Evolutionary conservation across 1,140 invertebrate genomes (phyloP), one percentile per base, ranked within the genome.

Genomic region (Diprion similis): DNA sequence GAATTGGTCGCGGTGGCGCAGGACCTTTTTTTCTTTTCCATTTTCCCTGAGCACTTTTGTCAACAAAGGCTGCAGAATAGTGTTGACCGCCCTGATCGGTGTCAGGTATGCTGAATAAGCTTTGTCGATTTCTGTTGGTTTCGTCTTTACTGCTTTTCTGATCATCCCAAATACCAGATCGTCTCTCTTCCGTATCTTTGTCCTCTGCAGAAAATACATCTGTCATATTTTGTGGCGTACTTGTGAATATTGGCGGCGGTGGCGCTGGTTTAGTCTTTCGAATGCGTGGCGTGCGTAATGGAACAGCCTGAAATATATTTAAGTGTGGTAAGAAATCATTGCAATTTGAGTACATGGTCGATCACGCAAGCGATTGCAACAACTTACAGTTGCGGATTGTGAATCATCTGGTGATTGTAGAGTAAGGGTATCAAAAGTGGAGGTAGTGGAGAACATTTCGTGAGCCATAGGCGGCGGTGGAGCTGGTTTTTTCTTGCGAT

Each of bases 21-120:
- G 94, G 94, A 0, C 94, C 93, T 81, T 96, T 96, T 73, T 93
- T 91, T 10, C 92, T 88, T 76, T 94, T 94, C 89, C 92, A 94
- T 78, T 93, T 92, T 7, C 92, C 92, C 74, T 90, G 90, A 3
- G 88, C 87, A 73, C 91, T 92, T 81, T 93, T 93, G 73, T 92
- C 89, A 0, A 84, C 75, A 24, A 81, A 81, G 15, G 79, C 73
- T 8, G 78, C 73, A 9, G 80, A 82, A 66, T 74, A 73, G 17
- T 74, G 70, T 66, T 77, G 74, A 48, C 76, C 74, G 7, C 72
- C 46, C 65, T 71, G 76, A 8, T 84, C 81, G 6, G 71, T 66
- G 11, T 75, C 73, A 1, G 76, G 70, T 0, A 74, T 11, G 0
- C 65, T 69, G 8, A 76, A 77, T 46, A 83, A 70, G 78, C 87